A percentile compares a stretch with the other conserved stretches of the same genome.
Conservation (phyloP, 2,888 invertebrate species). For the Macrophya alboannulata region DNA sequence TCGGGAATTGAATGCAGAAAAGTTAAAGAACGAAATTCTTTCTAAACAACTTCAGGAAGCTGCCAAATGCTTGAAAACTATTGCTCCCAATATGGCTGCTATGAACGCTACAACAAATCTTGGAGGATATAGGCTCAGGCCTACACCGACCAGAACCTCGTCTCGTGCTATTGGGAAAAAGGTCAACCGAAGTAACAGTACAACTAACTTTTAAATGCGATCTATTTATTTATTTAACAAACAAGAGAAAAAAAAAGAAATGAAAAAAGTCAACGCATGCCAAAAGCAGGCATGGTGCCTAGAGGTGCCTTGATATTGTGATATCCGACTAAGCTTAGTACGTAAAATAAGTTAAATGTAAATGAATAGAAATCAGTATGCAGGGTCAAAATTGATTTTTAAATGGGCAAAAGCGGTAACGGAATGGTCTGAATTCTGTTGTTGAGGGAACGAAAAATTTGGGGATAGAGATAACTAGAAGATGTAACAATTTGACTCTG, state of each 20-base stretch:
- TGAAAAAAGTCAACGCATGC: slow-evolving; percentile 51
- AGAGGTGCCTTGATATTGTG: slow-evolving; percentile 73
- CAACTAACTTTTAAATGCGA: slow-evolving; percentile 81
- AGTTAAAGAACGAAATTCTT: slow-evolving; percentile 90
- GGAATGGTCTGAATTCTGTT: background rate
- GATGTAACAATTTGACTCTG: slow-evolving; percentile 46
- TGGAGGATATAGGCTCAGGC: slow-evolving; percentile 74
- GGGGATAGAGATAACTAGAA: background rate
- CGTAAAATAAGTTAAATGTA: slow-evolving; percentile 57
- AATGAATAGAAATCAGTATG: slow-evolving; percentile 37
- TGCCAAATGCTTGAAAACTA: slow-evolving; percentile 82
- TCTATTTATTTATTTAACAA: slow-evolving; percentile 48
- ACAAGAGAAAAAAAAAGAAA: slow-evolving; percentile 37
- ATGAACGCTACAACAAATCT: slow-evolving; percentile 67
- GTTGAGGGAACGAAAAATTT: background rate
- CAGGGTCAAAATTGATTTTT: slow-evolving; percentile 56
- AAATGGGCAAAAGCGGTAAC: background rate
- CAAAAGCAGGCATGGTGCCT: slow-evolving; percentile 49
- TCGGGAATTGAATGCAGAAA: slow-evolving; percentile 91
- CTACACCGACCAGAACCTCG: slow-evolving; percentile 74
- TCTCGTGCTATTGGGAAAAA: slow-evolving; percentile 83
- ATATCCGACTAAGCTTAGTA: slow-evolving; percentile 74
- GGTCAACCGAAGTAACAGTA: slow-evolving; percentile 84
- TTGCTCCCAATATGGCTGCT: slow-evolving; percentile 78
- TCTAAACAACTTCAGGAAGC: slow-evolving; percentile 88